Base-by-base conservation (phyloP, 1,140 invertebrate genomes). In the Zaprionus tsacasi region DNA sequence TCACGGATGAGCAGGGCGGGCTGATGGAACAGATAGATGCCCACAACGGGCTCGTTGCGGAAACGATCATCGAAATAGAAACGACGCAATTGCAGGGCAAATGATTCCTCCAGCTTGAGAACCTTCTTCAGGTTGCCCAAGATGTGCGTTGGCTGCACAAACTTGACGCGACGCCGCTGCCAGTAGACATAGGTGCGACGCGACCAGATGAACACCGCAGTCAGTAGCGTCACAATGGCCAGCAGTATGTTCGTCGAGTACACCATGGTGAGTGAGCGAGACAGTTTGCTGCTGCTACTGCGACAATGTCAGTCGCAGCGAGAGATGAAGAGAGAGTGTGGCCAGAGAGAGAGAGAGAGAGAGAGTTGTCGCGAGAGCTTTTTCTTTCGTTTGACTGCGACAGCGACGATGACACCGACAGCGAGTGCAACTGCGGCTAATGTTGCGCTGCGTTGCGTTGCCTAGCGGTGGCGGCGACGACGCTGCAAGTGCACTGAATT, bases 1-100 rank as follows among this genome's bases (percentile, higher is more conserved):
- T 95, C 94, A 10, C 93, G 91, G 4, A 95, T 82, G 17, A 95
- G 82, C 35, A 95, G 60, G 2, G 85, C 91, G 0, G 94, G 94
- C 61, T 92, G 81, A 50, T 92, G 81, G 57, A 93, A 92, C 56
- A 93, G 86, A 56, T 93, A 93, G 45, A 93, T 91, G 17, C 93
- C 93, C 15, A 93, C 83, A 11, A 92, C 78, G 25, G 92, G 91
- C 57, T 91, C 91, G 56, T 89, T 78, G 56, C 75, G 73, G 52
- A 91, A 91, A 0, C 78, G 78, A 5, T 87, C 67, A 30, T 92
- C 82, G 25, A 83, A 91, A 17, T 92, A 92, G 63, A 86, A 91
- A 43, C 87, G 82, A 1, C 86, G 82, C 66, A 92, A 65, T 63
- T 90, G 82, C 57, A 90, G 56, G 0, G 88, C 86, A 30, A 92